A percentile compares a stretch with the other conserved stretches of the same genome.
Conservation (phyloP, 2,888 invertebrate species). For the Tipula vernalis region DNA sequence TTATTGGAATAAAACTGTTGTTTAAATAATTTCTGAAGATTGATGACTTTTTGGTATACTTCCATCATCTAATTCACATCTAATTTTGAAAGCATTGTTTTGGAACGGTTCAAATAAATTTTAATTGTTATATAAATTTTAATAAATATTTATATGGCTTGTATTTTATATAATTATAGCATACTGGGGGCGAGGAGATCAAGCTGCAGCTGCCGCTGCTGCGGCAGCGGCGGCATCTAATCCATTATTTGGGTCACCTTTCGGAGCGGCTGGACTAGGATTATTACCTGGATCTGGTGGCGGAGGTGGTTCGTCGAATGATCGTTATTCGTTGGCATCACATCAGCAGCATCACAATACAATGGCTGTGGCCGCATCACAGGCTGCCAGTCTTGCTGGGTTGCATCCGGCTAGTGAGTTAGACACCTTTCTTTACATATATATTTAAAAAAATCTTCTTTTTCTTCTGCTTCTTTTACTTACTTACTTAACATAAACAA, state of each 20-base stretch:
- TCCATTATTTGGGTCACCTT: conserved; percentile 34
- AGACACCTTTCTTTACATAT: neutral
- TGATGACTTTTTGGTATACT: neutral
- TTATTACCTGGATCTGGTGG: conserved; percentile 29
- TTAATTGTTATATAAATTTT: neutral
- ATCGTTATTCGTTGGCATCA: conserved; percentile 34
- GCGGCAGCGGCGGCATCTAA: conserved; percentile 35
- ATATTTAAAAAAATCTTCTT: neutral
- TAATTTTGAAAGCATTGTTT: neutral
- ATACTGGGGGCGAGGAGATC: conserved; percentile 64
- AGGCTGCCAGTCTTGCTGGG: conserved; percentile 66
- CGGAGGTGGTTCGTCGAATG: conserved; percentile 35
- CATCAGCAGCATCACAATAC: conserved; percentile 51
- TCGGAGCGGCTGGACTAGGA: conserved; percentile 33
- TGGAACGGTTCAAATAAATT: neutral
- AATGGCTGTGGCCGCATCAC: conserved; percentile 72
- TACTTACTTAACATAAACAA: neutral
- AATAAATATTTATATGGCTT: neutral
- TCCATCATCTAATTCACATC: neutral
- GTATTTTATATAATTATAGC: conserved; percentile 39
- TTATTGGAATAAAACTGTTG: neutral
- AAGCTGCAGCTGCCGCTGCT: conserved; percentile 27
- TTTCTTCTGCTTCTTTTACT: neutral
- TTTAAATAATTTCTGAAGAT: neutral
- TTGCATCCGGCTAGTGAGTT: conserved; percentile 57